Evolutionary conservation across 2,113 vertebrate species (phyloP), one percentile per base, ranked within the genome.

Genomic region (Typhlomys cinereus): DNA sequence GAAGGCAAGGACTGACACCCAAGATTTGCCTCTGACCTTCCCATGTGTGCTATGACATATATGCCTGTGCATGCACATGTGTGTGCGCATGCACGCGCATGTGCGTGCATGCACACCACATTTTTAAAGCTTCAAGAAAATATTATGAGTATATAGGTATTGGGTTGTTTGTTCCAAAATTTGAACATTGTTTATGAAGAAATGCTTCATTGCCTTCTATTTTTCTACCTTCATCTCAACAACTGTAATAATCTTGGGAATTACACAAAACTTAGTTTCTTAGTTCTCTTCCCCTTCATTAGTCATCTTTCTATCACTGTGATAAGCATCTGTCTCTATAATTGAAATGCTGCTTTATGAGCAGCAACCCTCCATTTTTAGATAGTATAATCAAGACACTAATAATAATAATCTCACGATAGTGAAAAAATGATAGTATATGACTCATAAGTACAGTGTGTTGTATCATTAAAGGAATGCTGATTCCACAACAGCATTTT

Each of bases 81-180:
- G n/a, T n/a, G n/a, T n/a, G n/a, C n/a, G n/a, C n/a, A n/a, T n/a
- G n/a, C n/a, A n/a, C n/a, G n/a, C n/a, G n/a, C n/a, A n/a, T n/a
- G n/a, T n/a, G n/a, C n/a, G n/a, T n/a, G n/a, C n/a, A n/a, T n/a
- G n/a, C n/a, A n/a, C n/a, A n/a, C n/a, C n/a, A n/a, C n/a, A n/a
- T n/a, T n/a, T n/a, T n/a, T n/a, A 44, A 90, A 81, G 18, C 20
- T 59, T 88, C 39, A 71, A 59, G 87, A 62, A 84, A 70, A 83
- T 71, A 4, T n/a, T n/a, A 0, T 83, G 17, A 90, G 20, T 79
- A 83, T 62, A 67, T 27, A 91, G 27, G 17, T 67, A 12, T 74
- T 86, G 83, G 67, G 67, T 89, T 83, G 44, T 89, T 94, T 88
- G 39, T 67, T 81, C 27, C 73, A 88, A 91, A 91, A 84, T 85